Conservation (phyloP, 2,113 vertebrate genomes). For the Callorhinus ursinus region DNA sequence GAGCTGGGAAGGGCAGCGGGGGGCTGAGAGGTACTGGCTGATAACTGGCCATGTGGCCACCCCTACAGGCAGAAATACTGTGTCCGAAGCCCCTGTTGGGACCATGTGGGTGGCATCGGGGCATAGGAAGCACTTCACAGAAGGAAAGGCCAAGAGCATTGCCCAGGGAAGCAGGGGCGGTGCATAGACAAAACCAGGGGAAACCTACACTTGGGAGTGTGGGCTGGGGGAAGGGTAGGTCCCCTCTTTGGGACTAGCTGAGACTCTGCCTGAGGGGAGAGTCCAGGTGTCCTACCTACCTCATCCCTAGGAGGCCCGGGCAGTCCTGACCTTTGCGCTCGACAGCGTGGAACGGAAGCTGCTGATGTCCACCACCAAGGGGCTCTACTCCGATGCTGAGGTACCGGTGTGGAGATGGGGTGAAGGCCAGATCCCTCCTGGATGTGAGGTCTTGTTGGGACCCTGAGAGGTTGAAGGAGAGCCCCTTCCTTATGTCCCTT, state of each 20-base stretch:
- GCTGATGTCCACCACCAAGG: conserved; percentile 91
- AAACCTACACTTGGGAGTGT: too few relatives aligned
- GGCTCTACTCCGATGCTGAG: conserved; percentile 91
- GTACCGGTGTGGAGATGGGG: conserved; percentile 76
- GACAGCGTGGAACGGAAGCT: conserved; percentile 88
- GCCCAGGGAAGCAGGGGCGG: neutral
- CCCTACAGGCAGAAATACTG: neutral
- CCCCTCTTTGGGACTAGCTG: neutral
- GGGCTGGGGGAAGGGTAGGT: neutral
- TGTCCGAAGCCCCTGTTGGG: neutral
- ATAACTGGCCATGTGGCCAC: neutral
- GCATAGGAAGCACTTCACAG: neutral
- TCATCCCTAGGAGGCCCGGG: conserved; percentile 88
- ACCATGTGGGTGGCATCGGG: accelerated
- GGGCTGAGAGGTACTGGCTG: neutral
- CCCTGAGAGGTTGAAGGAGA: neutral
- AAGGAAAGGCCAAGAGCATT: neutral
- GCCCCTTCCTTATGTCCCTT: neutral
- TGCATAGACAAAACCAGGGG: neutral
- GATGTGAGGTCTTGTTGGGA: neutral
- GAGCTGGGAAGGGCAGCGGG: neutral
- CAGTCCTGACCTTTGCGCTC: conserved; percentile 92
- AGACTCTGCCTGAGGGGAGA: neutral
- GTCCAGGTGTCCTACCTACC: neutral
- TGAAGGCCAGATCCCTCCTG: neutral